Conservation (phyloP, 2,797 vertebrate species). For the Scomberomorus guttatus region DNA sequence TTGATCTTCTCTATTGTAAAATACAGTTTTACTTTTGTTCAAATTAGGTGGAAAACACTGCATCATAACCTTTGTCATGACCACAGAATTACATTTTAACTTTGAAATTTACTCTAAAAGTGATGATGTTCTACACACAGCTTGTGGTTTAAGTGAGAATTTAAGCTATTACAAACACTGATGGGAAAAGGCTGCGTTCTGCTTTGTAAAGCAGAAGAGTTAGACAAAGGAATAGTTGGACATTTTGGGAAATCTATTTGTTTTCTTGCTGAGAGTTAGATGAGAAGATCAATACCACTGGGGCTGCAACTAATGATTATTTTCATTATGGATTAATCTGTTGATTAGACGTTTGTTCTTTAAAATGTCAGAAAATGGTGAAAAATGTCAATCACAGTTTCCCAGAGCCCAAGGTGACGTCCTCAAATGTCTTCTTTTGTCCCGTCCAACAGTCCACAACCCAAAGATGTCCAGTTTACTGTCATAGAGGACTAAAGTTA, state of each 20-base stretch:
- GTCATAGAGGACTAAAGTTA: too few species aligned
- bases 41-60: conserved; percentile 12
- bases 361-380: too few species aligned
- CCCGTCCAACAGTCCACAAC: too few species aligned
- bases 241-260: conserved; percentile 1
- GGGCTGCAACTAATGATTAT: too few species aligned
- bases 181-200: not conserved
- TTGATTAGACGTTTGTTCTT: too few species aligned
- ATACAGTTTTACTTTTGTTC: not conserved
- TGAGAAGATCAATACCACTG: not conserved
- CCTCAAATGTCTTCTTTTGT: too few species aligned
- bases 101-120: not conserved
- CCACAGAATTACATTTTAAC: not conserved
- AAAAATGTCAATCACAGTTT: too few species aligned
- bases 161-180: not conserved
- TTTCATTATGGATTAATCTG: too few species aligned
- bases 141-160: not conserved
- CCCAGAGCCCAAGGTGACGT: too few species aligned
- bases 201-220: not conserved
- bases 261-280: not conserved
- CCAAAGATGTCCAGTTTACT: too few species aligned
- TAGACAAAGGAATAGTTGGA: not conserved
- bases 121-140: not conserved
- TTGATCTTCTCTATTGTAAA: not conserved
- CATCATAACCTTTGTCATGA: not conserved